phyloP scores from a whole-genome alignment of 2,113 vertebrate genomes.

The Oryzias javanicus region DNA sequence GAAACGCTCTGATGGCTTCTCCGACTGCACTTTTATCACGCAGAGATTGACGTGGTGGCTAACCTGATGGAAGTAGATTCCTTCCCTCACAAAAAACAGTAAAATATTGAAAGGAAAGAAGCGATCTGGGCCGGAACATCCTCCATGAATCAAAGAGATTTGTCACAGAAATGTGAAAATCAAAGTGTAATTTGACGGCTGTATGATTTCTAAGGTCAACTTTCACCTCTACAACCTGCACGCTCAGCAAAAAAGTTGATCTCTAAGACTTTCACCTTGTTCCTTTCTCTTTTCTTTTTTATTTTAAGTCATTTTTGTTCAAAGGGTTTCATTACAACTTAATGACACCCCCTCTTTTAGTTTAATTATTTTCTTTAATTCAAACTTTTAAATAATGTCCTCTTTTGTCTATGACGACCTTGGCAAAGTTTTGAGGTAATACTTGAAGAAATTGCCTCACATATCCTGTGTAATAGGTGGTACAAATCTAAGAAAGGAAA shows the following conservation, averaged over 20 bases:
- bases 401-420: background rate
- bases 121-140: too few species aligned
- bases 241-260: background rate
- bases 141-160: too few species aligned
- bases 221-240: background rate
- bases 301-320: slow-evolving; percentile 5
- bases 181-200: too few species aligned
- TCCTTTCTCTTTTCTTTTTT: background rate
- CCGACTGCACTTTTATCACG: slow-evolving; percentile 1
- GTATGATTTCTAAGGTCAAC: too few species aligned
- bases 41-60: background rate
- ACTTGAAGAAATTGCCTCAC: background rate
- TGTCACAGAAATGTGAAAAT: too few species aligned
- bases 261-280: background rate
- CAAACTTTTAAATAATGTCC: background rate
- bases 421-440: background rate
- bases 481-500: slow-evolving; percentile 4
- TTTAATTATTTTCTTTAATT: slow-evolving; percentile 8
- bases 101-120: background rate
- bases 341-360: slow-evolving; percentile 14
- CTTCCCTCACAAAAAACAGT: background rate
- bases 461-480: slow-evolving; percentile 8
- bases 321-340: slow-evolving; percentile 27
- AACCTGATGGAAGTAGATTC: background rate
- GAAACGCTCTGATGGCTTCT: slow-evolving; percentile 11